These are phyloP conservation scores for Monochamus alternatus DNA, from an alignment of 2,888 invertebrate species.

Conservation along the genomic window DNA sequence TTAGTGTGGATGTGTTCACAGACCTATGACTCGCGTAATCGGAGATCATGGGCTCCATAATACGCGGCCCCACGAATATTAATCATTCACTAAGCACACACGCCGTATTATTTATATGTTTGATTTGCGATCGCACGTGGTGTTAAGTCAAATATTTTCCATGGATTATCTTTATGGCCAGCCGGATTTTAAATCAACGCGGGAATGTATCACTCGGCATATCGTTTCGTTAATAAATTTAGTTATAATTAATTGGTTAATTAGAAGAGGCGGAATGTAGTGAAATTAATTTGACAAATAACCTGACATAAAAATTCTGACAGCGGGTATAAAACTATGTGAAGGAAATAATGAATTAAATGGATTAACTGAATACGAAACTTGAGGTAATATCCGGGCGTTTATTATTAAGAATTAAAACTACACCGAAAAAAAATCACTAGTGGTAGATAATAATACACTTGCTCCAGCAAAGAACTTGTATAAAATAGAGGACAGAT, in stretches of 20 bases:
- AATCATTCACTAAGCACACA: slow-evolving; percentile 62
- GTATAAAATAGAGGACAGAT: too few species aligned
- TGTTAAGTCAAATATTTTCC: slow-evolving; percentile 60
- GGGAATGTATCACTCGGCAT: slow-evolving; percentile 18
- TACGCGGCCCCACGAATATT: slow-evolving; percentile 58
- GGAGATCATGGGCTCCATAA: slow-evolving; percentile 59
- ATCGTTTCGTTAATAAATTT: slow-evolving; percentile 11
- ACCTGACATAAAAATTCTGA: too few species aligned
- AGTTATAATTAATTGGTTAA: too few species aligned
- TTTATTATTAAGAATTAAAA: too few species aligned
- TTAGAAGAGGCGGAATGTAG: too few species aligned
- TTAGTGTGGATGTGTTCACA: slow-evolving; percentile 58
- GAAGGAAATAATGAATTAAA: too few species aligned
- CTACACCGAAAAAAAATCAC: background rate
- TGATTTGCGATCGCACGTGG: slow-evolving; percentile 60
- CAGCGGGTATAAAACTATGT: too few species aligned
- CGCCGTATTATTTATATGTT: slow-evolving; percentile 62
- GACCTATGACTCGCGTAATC: slow-evolving; percentile 67
- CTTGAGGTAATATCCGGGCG: background rate
- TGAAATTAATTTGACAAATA: too few species aligned
- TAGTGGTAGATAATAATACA: background rate
- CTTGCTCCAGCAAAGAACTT: too few species aligned
- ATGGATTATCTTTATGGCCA: slow-evolving; percentile 54
- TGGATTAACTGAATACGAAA: too few species aligned
- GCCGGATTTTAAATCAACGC: slow-evolving; percentile 37